These are phyloP conservation scores for Rachycentron canadum DNA, from an alignment of 2,797 vertebrate genomes.

Conservation along the genomic window DNA sequence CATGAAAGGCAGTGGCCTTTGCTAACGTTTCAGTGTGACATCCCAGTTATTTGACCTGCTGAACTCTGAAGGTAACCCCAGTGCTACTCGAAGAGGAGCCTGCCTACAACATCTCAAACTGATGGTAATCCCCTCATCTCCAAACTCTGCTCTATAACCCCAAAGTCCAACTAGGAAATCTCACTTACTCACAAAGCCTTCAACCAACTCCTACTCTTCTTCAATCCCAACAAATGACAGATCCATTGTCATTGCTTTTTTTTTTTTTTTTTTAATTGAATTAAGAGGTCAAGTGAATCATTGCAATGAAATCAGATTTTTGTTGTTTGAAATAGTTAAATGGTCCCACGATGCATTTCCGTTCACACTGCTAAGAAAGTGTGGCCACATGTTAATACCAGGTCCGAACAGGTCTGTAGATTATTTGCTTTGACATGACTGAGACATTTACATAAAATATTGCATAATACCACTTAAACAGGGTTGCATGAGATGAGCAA, in stretches of 20 bases:
- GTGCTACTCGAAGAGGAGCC: constrained; percentile 6
- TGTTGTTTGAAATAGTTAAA: too few relatives aligned
- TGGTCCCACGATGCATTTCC: too few relatives aligned
- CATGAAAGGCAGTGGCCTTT: constrained; percentile 25
- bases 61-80: constrained; percentile 20
- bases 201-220: not conserved
- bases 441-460: not conserved
- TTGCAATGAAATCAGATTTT: too few relatives aligned
- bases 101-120: not conserved
- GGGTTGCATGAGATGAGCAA: not conserved
- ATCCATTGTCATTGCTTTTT: too few relatives aligned
- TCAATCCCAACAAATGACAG: not conserved
- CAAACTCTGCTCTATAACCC: not conserved
- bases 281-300: too few relatives aligned
- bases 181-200: too few relatives aligned
- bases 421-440: not conserved
- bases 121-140: not conserved
- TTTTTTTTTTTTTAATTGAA: too few relatives aligned
- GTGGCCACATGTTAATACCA: too few relatives aligned
- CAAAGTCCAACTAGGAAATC: not conserved
- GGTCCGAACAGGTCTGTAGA: too few relatives aligned
- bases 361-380: too few relatives aligned
- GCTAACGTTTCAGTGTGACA: constrained; percentile 43
- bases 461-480: not conserved
- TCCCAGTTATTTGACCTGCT: constrained; percentile 50